These are phyloP conservation scores for Busseola fusca DNA, from an alignment of 2,888 invertebrate species.

Conservation along the genomic window DNA sequence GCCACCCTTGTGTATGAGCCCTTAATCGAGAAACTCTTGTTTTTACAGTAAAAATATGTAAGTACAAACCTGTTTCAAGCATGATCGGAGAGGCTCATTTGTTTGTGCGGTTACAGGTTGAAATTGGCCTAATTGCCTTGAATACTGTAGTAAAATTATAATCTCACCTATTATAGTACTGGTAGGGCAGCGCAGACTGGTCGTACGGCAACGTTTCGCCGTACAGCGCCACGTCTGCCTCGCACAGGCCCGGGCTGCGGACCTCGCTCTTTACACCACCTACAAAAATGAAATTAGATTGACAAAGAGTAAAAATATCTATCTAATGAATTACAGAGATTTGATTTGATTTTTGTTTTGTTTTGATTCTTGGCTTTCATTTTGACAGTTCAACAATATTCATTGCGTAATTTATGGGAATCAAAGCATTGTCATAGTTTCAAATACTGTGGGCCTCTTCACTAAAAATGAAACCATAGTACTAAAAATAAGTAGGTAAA, in stretches of 20 bases:
- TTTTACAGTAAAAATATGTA: not conserved
- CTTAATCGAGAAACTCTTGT: not conserved
- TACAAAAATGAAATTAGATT: slow-evolving; percentile 19
- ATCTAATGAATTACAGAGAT: not conserved
- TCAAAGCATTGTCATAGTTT: not conserved
- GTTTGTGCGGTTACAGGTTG: not conserved
- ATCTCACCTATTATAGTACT: slow-evolving; percentile 92
- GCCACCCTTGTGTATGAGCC: not conserved
- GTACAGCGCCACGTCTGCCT: slow-evolving; percentile 87
- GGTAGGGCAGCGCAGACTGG: slow-evolving; percentile 90
- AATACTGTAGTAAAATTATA: not conserved
- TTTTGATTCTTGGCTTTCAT: too few species aligned
- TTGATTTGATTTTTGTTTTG: too few species aligned
- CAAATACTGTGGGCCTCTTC: not conserved
- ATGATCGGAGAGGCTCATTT: not conserved
- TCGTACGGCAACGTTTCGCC: slow-evolving; percentile 87
- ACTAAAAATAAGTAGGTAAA: not conserved
- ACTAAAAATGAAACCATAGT: not conserved
- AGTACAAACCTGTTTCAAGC: not conserved
- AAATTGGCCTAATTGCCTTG: not conserved
- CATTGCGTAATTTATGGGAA: not conserved
- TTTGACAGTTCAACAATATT: not conserved
- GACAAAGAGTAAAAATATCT: not conserved
- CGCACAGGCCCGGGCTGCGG: slow-evolving; percentile 91
- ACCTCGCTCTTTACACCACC: slow-evolving; percentile 92